Conservation (phyloP, 1,140 invertebrate species). For the Pseudoatta argentina region DNA sequence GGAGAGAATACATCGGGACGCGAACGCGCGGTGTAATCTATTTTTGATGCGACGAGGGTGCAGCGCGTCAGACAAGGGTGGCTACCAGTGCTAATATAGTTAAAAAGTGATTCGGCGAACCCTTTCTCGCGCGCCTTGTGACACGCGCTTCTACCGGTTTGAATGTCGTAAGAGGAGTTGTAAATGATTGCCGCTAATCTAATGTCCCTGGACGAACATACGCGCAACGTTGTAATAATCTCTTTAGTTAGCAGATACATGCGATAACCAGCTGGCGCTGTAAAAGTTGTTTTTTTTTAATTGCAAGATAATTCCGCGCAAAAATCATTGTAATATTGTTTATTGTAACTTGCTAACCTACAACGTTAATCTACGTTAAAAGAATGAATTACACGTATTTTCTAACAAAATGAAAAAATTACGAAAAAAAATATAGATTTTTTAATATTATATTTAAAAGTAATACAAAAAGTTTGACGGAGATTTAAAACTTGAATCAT, state of each 20-base stretch:
- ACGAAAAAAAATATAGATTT: no score
- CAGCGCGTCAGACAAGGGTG: slow-evolving; percentile 30
- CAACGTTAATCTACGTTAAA: background rate
- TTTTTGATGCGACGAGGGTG: slow-evolving; percentile 73
- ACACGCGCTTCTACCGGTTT: slow-evolving; percentile 61
- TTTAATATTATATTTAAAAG: no score
- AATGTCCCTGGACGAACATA: slow-evolving; percentile 23
- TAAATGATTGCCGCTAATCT: slow-evolving; percentile 64
- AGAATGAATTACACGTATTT: no score
- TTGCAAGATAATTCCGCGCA: background rate
- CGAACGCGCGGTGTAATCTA: slow-evolving; percentile 69
- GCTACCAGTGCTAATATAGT: slow-evolving; percentile 73
- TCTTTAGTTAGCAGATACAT: slow-evolving; percentile 17
- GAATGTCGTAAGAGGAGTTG: slow-evolving; percentile 44
- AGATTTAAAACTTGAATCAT: no score
- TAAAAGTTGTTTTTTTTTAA: slow-evolving; percentile 16
- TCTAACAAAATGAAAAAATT: no score
- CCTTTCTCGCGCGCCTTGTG: slow-evolving; percentile 62
- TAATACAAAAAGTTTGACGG: no score
- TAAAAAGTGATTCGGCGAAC: slow-evolving; percentile 76
- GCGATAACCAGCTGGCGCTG: background rate
- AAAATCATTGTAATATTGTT: background rate
- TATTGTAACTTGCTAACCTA: background rate
- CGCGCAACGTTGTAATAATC: slow-evolving; percentile 34
- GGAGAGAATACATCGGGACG: slow-evolving; percentile 69